Evolutionary conservation across 2,888 invertebrate species (phyloP).

Genomic region (Rosalia funebris): DNA sequence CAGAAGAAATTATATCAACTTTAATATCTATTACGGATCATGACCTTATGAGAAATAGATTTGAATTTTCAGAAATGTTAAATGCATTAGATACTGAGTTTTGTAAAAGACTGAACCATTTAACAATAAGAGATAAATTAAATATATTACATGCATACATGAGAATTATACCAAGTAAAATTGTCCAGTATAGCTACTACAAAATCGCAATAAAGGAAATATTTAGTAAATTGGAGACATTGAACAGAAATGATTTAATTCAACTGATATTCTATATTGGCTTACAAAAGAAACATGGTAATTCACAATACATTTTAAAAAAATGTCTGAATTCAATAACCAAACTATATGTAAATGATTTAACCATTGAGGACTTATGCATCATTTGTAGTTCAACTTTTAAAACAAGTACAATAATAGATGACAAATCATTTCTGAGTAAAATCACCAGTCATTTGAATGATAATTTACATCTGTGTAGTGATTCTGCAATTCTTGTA

Average conservation of each 20-base stretch:
- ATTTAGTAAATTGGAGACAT: slow-evolving; percentile 40
- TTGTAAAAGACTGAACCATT: slow-evolving; percentile 46
- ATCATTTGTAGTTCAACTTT: slow-evolving; percentile 61
- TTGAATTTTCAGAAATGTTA: slow-evolving; percentile 46
- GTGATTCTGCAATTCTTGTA: slow-evolving; percentile 60
- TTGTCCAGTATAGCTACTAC: slow-evolving; percentile 56
- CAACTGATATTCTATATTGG: slow-evolving; percentile 61
- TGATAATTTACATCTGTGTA: slow-evolving; percentile 56
- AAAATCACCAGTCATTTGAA: slow-evolving; percentile 55
- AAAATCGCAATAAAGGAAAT: slow-evolving; percentile 51
- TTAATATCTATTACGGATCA: slow-evolving; percentile 36
- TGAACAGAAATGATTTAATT: slow-evolving; percentile 56
- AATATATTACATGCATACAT: slow-evolving; percentile 55
- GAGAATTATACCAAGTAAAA: slow-evolving; percentile 53
- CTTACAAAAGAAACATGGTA: slow-evolving; percentile 55
- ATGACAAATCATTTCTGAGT: slow-evolving; percentile 52
- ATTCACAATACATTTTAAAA: slow-evolving; percentile 50
- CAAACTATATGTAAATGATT: slow-evolving; percentile 42
- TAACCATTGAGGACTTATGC: slow-evolving; percentile 59
- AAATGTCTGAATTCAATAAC: slow-evolving; percentile 52
- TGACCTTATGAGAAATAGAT: slow-evolving; percentile 30
- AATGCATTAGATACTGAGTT: slow-evolving; percentile 57
- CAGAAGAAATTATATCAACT: slow-evolving; percentile 32
- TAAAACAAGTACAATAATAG: slow-evolving; percentile 60
- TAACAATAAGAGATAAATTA: slow-evolving; percentile 50